Evolutionary conservation across 2,797 vertebrate genomes (phyloP).

Genomic region (Syncerus caffer): DNA sequence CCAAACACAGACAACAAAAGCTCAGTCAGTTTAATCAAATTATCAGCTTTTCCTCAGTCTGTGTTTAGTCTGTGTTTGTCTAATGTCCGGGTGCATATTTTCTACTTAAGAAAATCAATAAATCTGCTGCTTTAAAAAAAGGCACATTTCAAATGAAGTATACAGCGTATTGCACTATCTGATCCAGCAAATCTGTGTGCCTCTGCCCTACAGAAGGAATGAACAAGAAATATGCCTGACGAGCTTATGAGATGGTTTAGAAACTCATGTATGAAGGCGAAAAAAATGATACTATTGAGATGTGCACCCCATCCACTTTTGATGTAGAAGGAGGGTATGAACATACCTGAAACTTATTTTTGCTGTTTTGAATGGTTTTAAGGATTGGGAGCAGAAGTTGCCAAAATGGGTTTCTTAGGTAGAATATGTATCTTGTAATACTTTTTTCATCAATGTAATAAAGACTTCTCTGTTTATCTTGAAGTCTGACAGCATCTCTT

Average conservation of each 20-base stretch:
- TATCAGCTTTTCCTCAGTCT: constrained; percentile 85
- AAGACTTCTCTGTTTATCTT: constrained; percentile 61
- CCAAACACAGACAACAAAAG: constrained; percentile 85
- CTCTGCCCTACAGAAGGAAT: constrained; percentile 64
- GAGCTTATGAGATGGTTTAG: constrained; percentile 51
- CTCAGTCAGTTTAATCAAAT: constrained; percentile 84
- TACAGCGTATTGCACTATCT: constrained; percentile 71
- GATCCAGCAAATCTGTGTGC: constrained; percentile 75
- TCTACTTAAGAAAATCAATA: constrained; percentile 86
- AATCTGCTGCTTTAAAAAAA: constrained; percentile 83
- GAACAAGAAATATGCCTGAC: constrained; percentile 60
- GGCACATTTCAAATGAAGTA: constrained; percentile 75
- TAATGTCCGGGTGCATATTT: constrained; percentile 85
- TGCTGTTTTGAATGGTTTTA: background rate
- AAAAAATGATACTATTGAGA: background rate
- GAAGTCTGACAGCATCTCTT: constrained; percentile 31
- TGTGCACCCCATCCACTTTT: background rate
- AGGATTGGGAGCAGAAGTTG: background rate
- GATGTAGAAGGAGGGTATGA: background rate
- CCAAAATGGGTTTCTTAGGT: constrained; percentile 55
- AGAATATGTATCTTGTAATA: constrained; percentile 56
- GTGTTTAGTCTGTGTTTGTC: constrained; percentile 86
- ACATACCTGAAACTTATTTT: constrained; percentile 30
- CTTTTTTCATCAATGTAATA: constrained; percentile 57
- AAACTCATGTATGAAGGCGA: background rate